These are phyloP conservation scores for Bungarus multicinctus DNA, from an alignment of 2,113 vertebrate genomes.

Conservation along the genomic window DNA sequence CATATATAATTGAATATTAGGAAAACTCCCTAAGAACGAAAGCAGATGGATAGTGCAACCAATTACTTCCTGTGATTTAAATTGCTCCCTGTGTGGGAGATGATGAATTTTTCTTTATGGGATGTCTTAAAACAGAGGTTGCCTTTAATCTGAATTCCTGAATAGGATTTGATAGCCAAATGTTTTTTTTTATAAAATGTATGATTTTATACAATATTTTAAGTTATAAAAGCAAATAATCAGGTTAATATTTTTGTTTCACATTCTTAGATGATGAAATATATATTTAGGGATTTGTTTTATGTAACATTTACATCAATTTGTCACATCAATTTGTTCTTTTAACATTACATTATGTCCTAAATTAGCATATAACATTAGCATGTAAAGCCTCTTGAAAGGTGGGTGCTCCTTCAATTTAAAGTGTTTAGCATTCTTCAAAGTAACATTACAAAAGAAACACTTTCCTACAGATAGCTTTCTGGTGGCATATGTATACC, in stretches of 20 bases:
- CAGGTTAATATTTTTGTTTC: not conserved
- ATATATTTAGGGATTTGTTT: constrained; percentile 23
- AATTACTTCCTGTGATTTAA: not conserved
- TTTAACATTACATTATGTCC: not conserved
- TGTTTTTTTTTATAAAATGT: not conserved
- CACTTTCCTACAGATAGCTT: not conserved
- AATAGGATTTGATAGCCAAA: not conserved
- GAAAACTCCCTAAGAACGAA: not conserved
- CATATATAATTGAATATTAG: not conserved
- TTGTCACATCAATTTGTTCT: not conserved
- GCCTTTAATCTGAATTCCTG: not conserved
- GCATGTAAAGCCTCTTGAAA: not conserved
- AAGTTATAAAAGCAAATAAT: not conserved
- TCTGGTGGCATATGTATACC: not conserved
- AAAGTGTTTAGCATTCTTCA: not conserved
- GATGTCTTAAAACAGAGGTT: not conserved
- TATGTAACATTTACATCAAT: not conserved
- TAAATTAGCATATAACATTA: not conserved
- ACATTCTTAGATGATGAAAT: not conserved
- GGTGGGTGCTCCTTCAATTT: too few relatives aligned
- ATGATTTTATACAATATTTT: not conserved
- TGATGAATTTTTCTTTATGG: not conserved
- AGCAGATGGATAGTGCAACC: not conserved
- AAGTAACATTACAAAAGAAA: not conserved
- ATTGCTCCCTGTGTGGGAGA: not conserved